Evolutionary conservation across 2,113 vertebrate genomes (phyloP).

Genomic region (Pseudopipra pipra): DNA sequence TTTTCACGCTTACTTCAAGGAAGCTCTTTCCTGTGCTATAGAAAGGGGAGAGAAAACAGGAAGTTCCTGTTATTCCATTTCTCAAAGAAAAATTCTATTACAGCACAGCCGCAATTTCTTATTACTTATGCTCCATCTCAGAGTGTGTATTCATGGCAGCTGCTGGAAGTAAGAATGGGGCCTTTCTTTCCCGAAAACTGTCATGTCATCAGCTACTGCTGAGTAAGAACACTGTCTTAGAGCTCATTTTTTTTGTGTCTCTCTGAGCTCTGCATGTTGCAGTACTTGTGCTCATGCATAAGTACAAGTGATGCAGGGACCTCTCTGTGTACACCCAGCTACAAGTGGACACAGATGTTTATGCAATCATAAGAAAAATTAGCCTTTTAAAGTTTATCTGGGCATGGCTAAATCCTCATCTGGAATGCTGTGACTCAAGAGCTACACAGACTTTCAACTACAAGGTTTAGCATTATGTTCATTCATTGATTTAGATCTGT

Average conservation of each 20-base stretch:
- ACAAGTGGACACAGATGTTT: not conserved
- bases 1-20: slow-evolving; percentile 8
- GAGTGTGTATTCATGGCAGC: not conserved
- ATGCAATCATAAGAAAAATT: not conserved
- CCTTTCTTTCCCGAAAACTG: not conserved
- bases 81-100: not conserved
- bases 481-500: not conserved
- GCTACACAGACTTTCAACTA: not conserved
- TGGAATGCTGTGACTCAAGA: not conserved
- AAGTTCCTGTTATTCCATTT: not conserved
- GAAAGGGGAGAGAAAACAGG: slow-evolving; percentile 10
- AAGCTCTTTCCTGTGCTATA: slow-evolving; percentile 39
- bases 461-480: not conserved
- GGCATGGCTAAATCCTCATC: not conserved
- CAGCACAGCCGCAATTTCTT: not conserved
- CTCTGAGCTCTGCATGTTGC: not conserved
- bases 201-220: not conserved
- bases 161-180: not conserved
- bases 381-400: not conserved
- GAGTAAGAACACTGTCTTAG: not conserved
- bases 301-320: not conserved
- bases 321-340: not conserved
- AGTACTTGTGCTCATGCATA: not conserved
- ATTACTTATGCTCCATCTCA: not conserved
- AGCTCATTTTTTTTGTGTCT: not conserved